A percentile compares a stretch with the other conserved stretches of the same genome.
Evolutionary conservation across 1,140 invertebrate genomes (phyloP).

Genomic region (Scaptomyza hsui): DNA sequence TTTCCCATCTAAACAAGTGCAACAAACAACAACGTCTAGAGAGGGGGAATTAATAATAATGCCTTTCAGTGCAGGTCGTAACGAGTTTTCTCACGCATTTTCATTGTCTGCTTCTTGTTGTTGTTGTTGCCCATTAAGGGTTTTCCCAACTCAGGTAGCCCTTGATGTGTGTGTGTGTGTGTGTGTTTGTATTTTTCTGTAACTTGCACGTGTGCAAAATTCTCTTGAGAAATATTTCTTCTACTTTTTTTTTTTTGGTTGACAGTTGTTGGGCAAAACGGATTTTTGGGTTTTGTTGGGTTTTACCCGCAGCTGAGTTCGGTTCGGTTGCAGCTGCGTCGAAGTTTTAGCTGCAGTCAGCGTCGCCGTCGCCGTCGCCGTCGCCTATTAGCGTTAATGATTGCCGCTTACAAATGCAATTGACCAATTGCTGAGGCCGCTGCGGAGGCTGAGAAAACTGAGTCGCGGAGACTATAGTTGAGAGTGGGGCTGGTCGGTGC

Average conservation of each 20-base stretch:
- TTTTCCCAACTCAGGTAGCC: constrained; percentile 51
- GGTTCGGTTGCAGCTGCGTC: constrained; percentile 19
- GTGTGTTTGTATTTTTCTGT: background rate
- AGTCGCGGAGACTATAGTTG: background rate
- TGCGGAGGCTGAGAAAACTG: constrained; percentile 2
- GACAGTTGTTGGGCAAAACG: constrained; percentile 31
- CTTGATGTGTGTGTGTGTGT: background rate
- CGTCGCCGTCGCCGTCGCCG: constrained; percentile 12
- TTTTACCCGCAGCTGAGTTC: constrained; percentile 48
- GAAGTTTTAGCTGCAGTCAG: background rate
- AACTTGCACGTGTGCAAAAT: constrained; percentile 70
- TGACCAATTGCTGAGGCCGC: constrained; percentile 65
- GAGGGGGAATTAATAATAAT: constrained; percentile 39
- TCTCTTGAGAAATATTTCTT: constrained; percentile 44
- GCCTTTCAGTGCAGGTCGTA: constrained; percentile 34
- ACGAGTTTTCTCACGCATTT: constrained; percentile 75
- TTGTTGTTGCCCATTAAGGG: constrained; percentile 56
- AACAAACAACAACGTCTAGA: constrained; percentile 41
- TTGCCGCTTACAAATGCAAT: constrained; percentile 72
- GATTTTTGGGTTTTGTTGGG: constrained; percentile 19
- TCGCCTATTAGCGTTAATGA: constrained; percentile 78
- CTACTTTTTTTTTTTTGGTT: constrained; percentile 1
- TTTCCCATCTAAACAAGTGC: constrained; percentile 81
- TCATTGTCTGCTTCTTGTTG: constrained; percentile 16
- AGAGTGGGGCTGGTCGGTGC: constrained; percentile 54